A percentile compares a stretch with the other conserved stretches of the same genome.
Evolutionary conservation across 1,140 invertebrate species (phyloP).

Genomic region (Eciton burchellii): DNA sequence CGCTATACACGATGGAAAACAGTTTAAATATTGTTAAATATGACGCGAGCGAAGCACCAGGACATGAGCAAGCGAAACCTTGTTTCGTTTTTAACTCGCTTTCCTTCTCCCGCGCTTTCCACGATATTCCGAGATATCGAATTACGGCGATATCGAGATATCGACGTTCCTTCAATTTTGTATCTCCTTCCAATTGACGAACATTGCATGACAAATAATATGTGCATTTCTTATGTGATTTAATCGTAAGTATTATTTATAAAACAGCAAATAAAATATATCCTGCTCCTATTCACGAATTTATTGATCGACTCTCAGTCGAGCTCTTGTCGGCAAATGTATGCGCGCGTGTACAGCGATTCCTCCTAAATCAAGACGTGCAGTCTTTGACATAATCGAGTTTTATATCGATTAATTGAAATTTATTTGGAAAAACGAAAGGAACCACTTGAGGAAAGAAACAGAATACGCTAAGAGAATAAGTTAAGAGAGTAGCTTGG

Average conservation of each 20-base stretch:
- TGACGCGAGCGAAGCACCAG: conserved; percentile 30
- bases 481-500: too few relatives aligned
- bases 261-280: neutral
- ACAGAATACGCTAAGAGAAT: too few relatives aligned
- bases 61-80: conserved; percentile 16
- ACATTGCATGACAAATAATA: neutral
- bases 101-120: conserved; percentile 1
- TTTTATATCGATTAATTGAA: neutral
- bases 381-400: neutral
- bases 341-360: neutral
- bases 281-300: neutral
- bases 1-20: conserved; percentile 46
- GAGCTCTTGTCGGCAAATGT: neutral
- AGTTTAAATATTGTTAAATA: conserved; percentile 56
- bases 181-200: neutral
- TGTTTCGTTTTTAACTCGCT: conserved; percentile 19
- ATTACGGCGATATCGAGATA: neutral
- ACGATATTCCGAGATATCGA: too few relatives aligned
- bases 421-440: neutral
- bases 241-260: neutral
- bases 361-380: neutral
- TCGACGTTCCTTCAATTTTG: conserved; percentile 6
- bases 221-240: neutral
- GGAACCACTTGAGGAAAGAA: neutral
- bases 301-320: neutral